Base-by-base conservation (phyloP, 2,888 invertebrate genomes). In the Campoletis raptor region DNA sequence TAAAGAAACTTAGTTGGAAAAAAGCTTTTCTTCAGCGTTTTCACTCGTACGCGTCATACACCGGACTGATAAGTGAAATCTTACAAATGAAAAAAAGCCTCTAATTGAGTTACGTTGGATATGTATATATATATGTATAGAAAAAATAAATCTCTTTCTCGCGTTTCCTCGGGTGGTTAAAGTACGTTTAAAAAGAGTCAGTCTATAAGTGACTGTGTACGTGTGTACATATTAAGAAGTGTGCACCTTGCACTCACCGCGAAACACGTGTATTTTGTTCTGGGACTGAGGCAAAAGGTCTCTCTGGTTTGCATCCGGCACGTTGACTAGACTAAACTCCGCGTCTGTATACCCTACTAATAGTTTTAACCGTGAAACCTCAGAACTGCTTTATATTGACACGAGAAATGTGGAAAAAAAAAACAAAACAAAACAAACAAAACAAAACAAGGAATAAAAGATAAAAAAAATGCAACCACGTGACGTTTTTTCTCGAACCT, bases 311-410 rank as follows among this genome's bases (percentile, higher is more conserved):
- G 78, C 81, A 86, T 86, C 74, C 81, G 83, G 73, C 81, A 84
- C 81, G 77, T 81, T 73, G 66, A n/a, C 77, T 78, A 74, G 42
- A 67, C 78, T 64, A 40, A 42, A 21, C 66, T 48, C 66, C 52
- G 48, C 54, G 69, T 54, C 48, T 73, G 61, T 72, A 37, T 69
- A 21, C 57, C 42, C 21, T 61, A 52, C 88, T 90, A 90, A 92
- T 89, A 88, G 90, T 90, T 90, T 91, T 88, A 91, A 89, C 89
- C 89, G 83, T 86, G 89, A 92, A 92, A 90, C 89, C 90, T 79
- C 89, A 91, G 70, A 54, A 48, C 21, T 81, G 57, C 73, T 18
- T 78, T 30, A 61, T 78, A 77, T 78, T 69, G 69, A 77, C 64
- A 77, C 42, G 61, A 36, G 15, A 85, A 76, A 72, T 70, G 70